Percentiles rank a stretch among this genome's conserved stretches.
Evolutionary conservation across 1,140 invertebrate genomes (phyloP).

Genomic region (Apis cerana): DNA sequence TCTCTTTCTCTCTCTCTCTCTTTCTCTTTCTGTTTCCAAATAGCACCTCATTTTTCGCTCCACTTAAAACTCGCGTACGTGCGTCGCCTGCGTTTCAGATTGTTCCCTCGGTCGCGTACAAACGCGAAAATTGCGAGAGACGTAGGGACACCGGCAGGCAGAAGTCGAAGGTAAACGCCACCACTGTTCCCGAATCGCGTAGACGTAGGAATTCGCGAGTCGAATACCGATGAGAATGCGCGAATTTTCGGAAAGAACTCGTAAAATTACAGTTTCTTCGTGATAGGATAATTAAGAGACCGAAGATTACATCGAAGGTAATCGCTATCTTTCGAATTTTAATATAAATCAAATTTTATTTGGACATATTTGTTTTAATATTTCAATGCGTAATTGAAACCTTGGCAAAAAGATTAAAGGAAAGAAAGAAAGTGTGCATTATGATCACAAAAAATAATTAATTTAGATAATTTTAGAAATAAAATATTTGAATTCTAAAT

Average conservation of each 20-base stretch:
- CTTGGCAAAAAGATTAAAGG: no score
- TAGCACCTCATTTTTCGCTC: slow-evolving; percentile 21
- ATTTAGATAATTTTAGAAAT: no score
- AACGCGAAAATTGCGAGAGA: slow-evolving; percentile 15
- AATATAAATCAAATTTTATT: no score
- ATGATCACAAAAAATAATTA: no score
- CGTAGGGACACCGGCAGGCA: not conserved
- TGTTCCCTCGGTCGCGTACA: not conserved
- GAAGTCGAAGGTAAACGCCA: not conserved
- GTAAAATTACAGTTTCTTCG: no score
- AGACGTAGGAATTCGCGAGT: not conserved
- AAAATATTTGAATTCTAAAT: no score
- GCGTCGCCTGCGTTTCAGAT: not conserved
- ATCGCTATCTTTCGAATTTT: no score
- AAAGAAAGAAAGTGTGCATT: no score
- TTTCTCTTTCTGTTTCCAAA: slow-evolving; percentile 9
- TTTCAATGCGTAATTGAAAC: no score
- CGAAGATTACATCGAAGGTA: no score
- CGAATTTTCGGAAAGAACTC: not conserved
- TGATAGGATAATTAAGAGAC: no score
- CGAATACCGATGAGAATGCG: not conserved
- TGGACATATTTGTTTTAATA: no score
- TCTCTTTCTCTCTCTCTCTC: slow-evolving; percentile 5
- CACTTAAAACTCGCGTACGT: slow-evolving; percentile 19
- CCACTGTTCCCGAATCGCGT: not conserved